Evolutionary conservation across 2,113 vertebrate genomes (phyloP).

Genomic region (Potamarius usumacintae): DNA sequence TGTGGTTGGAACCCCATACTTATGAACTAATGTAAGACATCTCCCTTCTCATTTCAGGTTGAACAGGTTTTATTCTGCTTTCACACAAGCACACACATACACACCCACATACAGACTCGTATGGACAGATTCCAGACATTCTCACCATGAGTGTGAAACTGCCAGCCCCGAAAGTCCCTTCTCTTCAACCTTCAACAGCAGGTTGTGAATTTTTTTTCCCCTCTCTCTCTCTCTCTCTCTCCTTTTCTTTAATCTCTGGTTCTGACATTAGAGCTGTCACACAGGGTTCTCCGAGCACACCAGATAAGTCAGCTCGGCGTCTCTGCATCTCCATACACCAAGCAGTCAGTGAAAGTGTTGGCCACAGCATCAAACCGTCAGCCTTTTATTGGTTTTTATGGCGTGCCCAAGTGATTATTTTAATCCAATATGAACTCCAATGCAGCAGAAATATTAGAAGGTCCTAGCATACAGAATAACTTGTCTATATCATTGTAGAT

Average conservation of each 20-base stretch:
- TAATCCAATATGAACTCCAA: not conserved
- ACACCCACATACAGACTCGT: slow-evolving; percentile 25
- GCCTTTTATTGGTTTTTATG: not conserved
- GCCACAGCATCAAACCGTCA: slow-evolving; percentile 15
- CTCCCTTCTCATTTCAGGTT: slow-evolving; percentile 34
- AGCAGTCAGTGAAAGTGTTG: not conserved
- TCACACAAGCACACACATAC: not conserved
- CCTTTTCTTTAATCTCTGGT: slow-evolving; percentile 21
- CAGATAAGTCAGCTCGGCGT: slow-evolving; percentile 19
- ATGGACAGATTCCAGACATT: slow-evolving; percentile 42
- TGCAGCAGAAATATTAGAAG: not conserved
- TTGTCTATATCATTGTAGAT: not conserved
- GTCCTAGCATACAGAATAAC: not conserved
- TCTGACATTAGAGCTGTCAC: slow-evolving; percentile 30
- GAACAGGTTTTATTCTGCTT: slow-evolving; percentile 33
- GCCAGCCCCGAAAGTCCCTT: slow-evolving; percentile 17
- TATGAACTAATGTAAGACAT: slow-evolving; percentile 15
- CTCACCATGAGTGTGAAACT: slow-evolving; percentile 27
- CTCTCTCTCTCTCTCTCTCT: not conserved
- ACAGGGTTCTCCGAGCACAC: slow-evolving; percentile 18
- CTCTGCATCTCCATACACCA: not conserved
- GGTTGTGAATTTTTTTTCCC: slow-evolving; percentile 15
- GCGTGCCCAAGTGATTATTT: slow-evolving; percentile 11
- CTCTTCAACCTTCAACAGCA: not conserved
- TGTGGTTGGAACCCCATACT: not conserved